These are phyloP conservation scores for Rhamnusium bicolor DNA, from an alignment of 2,888 invertebrate species.

Conservation along the genomic window DNA sequence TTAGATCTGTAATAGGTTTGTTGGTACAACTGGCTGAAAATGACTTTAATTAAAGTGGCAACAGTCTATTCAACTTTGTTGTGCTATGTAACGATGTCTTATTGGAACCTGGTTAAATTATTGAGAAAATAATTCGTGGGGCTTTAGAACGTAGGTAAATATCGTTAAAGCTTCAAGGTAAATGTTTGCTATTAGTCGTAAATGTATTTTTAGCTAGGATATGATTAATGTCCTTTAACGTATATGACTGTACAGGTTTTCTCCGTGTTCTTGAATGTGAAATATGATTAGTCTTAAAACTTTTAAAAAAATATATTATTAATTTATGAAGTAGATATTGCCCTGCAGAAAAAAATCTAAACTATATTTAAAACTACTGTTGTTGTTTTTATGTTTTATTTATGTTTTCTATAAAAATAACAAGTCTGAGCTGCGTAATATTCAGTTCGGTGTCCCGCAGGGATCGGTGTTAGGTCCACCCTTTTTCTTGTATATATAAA, in stretches of 20 bases:
- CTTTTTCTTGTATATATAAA: too few relatives aligned
- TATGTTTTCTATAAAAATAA: too few relatives aligned
- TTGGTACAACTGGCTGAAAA: slow-evolving; percentile 10
- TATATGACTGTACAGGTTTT: neutral
- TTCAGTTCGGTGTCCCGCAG: too few relatives aligned
- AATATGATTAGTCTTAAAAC: too few relatives aligned
- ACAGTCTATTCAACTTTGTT: neutral
- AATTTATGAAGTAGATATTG: too few relatives aligned
- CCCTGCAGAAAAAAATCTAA: too few relatives aligned
- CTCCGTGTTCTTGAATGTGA: neutral
- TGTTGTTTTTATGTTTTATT: too few relatives aligned
- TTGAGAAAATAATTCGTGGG: slow-evolving; percentile 8
- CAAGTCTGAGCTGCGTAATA: too few relatives aligned
- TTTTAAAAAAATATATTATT: too few relatives aligned
- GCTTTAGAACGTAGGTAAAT: neutral
- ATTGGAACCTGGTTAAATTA: neutral
- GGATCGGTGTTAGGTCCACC: too few relatives aligned
- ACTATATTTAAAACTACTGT: too few relatives aligned
- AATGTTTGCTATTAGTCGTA: neutral
- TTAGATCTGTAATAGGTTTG: slow-evolving; percentile 7
- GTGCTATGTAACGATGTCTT: slow-evolving; percentile 1
- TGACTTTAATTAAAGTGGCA: slow-evolving; percentile 18
- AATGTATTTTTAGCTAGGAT: slow-evolving; percentile 4
- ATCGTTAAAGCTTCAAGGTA: neutral
- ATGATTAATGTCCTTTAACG: slow-evolving; percentile 2